phyloP scores from a whole-genome alignment of 2,797 vertebrate genomes.

The Pygocentrus nattereri region DNA sequence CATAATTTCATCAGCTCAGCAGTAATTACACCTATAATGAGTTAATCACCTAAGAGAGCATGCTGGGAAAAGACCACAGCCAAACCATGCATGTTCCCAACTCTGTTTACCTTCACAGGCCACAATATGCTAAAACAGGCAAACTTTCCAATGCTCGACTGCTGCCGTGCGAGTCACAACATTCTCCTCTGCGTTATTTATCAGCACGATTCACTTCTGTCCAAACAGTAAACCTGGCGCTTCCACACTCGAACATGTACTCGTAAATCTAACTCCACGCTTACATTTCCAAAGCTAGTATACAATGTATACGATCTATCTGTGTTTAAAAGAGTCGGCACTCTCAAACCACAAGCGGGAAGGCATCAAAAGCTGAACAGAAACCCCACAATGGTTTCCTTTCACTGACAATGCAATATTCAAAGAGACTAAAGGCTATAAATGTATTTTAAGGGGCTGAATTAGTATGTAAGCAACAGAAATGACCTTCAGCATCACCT shows the following conservation, averaged over 20 bases:
- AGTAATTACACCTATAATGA: conserved; percentile 45
- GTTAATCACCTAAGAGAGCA: conserved; percentile 32
- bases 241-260: conserved; percentile 3
- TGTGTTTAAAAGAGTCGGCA: too few relatives aligned
- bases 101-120: background rate
- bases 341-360: conserved; percentile 36
- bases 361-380: too few relatives aligned
- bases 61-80: conserved; percentile 1
- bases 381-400: too few relatives aligned
- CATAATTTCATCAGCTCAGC: conserved; percentile 42
- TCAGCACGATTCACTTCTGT: conserved; percentile 64
- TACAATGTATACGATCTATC: conserved; percentile 58
- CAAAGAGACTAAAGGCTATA: background rate
- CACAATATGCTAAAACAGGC: conserved; percentile 5
- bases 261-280: background rate
- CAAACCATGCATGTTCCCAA: background rate
- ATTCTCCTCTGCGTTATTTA: conserved; percentile 58
- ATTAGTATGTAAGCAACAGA: too few relatives aligned
- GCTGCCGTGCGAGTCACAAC: conserved; percentile 58
- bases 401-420: conserved; percentile 2
- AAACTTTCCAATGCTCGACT: conserved; percentile 6
- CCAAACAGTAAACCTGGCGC: conserved; percentile 63
- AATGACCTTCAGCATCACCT: too few relatives aligned
- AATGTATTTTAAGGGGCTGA: background rate
- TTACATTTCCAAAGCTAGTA: conserved; percentile 62